These are phyloP conservation scores for Lepidiolamprologus cunningtoni DNA, from an alignment of 2,113 vertebrate genomes.

Conservation along the genomic window DNA sequence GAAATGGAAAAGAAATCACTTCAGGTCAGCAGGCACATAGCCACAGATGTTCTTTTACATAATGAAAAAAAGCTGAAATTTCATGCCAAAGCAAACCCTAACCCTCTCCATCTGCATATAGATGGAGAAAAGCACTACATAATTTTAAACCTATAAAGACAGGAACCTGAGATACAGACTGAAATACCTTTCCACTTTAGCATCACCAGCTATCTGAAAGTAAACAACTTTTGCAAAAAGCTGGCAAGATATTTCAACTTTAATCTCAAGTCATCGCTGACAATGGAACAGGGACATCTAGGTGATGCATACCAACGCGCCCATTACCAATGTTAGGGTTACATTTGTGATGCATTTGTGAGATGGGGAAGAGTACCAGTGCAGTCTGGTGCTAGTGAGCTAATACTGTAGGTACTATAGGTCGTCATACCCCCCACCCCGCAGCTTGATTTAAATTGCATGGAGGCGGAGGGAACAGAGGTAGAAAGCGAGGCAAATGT, in stretches of 20 bases:
- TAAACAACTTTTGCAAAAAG: not conserved
- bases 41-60: not conserved
- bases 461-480: not conserved
- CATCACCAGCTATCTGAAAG: not conserved
- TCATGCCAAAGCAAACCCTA: not conserved
- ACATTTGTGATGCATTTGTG: not conserved
- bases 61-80: not conserved
- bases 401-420: not conserved
- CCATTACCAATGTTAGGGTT: not conserved
- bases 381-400: not conserved
- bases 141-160: not conserved
- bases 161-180: not conserved
- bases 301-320: not conserved
- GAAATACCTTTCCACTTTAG: conserved; percentile 11
- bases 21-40: not conserved
- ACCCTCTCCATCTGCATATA: not conserved
- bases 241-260: conserved; percentile 3
- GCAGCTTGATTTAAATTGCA: not conserved
- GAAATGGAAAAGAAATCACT: not conserved
- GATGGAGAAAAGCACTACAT: not conserved
- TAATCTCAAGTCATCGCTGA: not conserved
- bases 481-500: not conserved
- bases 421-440: not conserved
- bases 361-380: not conserved
- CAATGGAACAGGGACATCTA: not conserved